Evolutionary conservation across 2,888 invertebrate species (phyloP).

Genomic region (Anarsia innoxiella): DNA sequence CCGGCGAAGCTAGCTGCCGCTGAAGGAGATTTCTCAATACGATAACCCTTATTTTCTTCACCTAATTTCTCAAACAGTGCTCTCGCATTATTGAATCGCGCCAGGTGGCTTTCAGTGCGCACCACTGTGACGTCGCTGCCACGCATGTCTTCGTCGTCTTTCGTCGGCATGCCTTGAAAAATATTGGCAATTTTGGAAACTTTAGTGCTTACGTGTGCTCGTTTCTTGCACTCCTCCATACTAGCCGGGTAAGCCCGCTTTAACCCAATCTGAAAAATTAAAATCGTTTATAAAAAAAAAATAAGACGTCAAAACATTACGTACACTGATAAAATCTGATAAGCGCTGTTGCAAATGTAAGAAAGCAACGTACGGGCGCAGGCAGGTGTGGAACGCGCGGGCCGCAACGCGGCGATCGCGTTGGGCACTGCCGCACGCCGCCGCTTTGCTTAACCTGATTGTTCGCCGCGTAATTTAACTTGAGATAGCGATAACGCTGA

Average conservation of each 20-base stretch:
- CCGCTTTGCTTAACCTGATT: constrained; percentile 44
- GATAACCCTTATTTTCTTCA: constrained; percentile 79
- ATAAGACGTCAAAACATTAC: constrained; percentile 42
- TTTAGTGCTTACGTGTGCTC: constrained; percentile 81
- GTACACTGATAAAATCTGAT: constrained; percentile 51
- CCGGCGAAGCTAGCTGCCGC: constrained; percentile 74
- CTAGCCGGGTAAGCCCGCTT: constrained; percentile 71
- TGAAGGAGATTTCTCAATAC: constrained; percentile 76
- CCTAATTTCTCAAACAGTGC: constrained; percentile 94
- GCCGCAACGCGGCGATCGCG: constrained; percentile 13
- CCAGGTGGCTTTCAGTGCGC: constrained; percentile 90
- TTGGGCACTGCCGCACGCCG: constrained; percentile 39
- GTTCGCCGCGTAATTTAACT: constrained; percentile 61
- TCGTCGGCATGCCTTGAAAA: constrained; percentile 84
- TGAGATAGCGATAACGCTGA: constrained; percentile 70
- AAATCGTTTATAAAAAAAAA: neutral
- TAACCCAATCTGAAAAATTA: constrained; percentile 69
- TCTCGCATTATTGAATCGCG: constrained; percentile 93
- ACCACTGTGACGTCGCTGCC: constrained; percentile 82
- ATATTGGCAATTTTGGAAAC: constrained; percentile 94
- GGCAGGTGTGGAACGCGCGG: constrained; percentile 50
- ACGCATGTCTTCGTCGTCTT: constrained; percentile 69
- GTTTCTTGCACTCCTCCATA: constrained; percentile 81
- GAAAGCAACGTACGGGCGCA: constrained; percentile 34
- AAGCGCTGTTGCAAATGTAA: constrained; percentile 34